Conservation (phyloP, 2,888 invertebrate genomes). For the Prosopocoilus inquinatus region DNA sequence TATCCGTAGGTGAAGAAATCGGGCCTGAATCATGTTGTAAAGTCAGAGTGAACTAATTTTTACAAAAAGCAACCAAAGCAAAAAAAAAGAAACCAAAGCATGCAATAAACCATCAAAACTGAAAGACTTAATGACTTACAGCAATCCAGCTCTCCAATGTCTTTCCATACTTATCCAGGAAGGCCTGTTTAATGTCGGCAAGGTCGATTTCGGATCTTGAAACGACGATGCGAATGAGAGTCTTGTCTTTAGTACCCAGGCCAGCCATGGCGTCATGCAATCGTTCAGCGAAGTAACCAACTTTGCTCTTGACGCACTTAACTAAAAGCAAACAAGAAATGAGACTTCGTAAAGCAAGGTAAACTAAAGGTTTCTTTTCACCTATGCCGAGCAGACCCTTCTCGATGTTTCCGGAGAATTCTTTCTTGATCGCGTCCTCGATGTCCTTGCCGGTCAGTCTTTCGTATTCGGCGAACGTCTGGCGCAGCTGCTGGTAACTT, state of each 20-base stretch:
- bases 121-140: conserved; percentile 68
- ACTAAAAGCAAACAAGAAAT: conserved; percentile 54
- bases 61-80: too few species aligned
- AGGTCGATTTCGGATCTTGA: conserved; percentile 90
- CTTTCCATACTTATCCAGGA: conserved; percentile 78
- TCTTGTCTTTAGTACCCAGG: conserved; percentile 85
- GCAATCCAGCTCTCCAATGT: conserved; percentile 81
- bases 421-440: conserved; percentile 80
- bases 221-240: conserved; percentile 87
- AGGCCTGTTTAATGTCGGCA: conserved; percentile 89
- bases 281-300: conserved; percentile 89
- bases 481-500: conserved; percentile 84
- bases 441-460: conserved; percentile 78
- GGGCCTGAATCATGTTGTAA: too few species aligned
- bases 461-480: conserved; percentile 83
- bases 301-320: conserved; percentile 86
- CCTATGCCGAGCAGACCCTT: conserved; percentile 87
- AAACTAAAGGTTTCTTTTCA: conserved; percentile 49
- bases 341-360: neutral
- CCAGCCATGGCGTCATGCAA: conserved; percentile 90
- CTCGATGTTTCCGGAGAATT: conserved; percentile 84
- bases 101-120: too few species aligned
- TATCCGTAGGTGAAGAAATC: too few species aligned
- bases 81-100: too few species aligned
- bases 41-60: too few species aligned